These are phyloP conservation scores for Pseudochirops corinnae DNA, from an alignment of 2,797 vertebrate species.

Conservation along the genomic window DNA sequence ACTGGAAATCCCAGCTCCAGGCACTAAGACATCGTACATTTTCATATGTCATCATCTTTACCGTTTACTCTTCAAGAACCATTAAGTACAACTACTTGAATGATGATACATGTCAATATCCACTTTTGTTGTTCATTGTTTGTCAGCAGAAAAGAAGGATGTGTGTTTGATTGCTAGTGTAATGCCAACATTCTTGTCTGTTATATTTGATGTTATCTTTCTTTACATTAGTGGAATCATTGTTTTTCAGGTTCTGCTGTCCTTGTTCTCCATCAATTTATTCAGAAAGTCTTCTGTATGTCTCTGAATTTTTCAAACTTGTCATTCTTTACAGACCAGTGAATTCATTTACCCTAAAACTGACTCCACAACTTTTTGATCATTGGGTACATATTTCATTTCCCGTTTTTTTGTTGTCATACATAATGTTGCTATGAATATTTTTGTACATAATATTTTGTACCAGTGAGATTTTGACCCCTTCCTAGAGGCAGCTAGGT, in stretches of 20 bases:
- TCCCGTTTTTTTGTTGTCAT: background rate
- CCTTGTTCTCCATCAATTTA: background rate
- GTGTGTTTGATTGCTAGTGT: background rate
- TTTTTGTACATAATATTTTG: background rate
- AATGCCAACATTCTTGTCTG: background rate
- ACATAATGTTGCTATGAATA: background rate
- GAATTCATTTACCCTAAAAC: background rate
- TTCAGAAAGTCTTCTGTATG: background rate
- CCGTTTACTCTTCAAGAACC: background rate
- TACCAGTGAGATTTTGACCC: background rate
- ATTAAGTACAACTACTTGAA: background rate
- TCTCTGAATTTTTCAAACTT: background rate
- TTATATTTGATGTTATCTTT: background rate
- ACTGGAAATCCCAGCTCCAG: background rate
- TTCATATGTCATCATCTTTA: background rate
- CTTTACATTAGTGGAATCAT: background rate
- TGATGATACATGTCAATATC: background rate
- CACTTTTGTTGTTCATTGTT: background rate
- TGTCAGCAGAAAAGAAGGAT: background rate
- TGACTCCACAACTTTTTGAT: background rate
- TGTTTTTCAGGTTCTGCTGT: background rate
- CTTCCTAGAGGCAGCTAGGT: background rate
- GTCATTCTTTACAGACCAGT: background rate
- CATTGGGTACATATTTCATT: background rate
- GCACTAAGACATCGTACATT: background rate